Base-by-base conservation (phyloP, 2,797 vertebrate species). In the Myotis findleyi region DNA sequence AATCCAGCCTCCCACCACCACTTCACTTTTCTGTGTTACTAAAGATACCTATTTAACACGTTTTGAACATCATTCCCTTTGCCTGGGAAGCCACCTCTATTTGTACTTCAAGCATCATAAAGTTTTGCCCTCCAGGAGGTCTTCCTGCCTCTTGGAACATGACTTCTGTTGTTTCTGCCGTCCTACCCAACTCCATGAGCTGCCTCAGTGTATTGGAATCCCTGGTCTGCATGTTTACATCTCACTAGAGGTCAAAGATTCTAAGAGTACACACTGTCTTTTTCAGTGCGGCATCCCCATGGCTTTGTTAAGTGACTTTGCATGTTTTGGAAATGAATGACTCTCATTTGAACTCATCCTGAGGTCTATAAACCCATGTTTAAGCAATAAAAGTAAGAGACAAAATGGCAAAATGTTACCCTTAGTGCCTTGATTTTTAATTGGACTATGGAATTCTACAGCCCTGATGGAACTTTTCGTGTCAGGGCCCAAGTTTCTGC, bases 351-450 rank as follows among this genome's bases (percentile, higher is more conserved):
- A 82, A 80, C 33, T 23, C 12, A n/a, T 69, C n/a, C 47, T 81
- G 18, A 77, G 10, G 33, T 49, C 53, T 66, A 18, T 49, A 73
- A 87, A 89, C 16, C 21, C 5, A 20, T 21, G 21, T 75, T 82
- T 69, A 69, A 87, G 17, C 23, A 73, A 72, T 38, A 87, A 44
- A 87, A 80, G 5, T 66, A 27, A 69, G 25, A 25, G 10, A 59
- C 9, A 44, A 85, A 88, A 66, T 55, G 41, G 16, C 41, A 76
- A 87, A 55, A 44, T 27, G 3, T 89, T 92, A 47, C 47, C 25
- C 44, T 76, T 76, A 44, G 5, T 49, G 23, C 71, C 3, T 62
- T 94, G 44, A 79, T 73, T 93, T 91, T 94, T 87, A 36, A 79
- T 20, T 38, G 25, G 16, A 59, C 23, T 62, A 14, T 21, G 23